Evolutionary conservation across 2,888 invertebrate species (phyloP), one percentile per base, ranked within the genome.

Genomic region (Drosophila birchii): DNA sequence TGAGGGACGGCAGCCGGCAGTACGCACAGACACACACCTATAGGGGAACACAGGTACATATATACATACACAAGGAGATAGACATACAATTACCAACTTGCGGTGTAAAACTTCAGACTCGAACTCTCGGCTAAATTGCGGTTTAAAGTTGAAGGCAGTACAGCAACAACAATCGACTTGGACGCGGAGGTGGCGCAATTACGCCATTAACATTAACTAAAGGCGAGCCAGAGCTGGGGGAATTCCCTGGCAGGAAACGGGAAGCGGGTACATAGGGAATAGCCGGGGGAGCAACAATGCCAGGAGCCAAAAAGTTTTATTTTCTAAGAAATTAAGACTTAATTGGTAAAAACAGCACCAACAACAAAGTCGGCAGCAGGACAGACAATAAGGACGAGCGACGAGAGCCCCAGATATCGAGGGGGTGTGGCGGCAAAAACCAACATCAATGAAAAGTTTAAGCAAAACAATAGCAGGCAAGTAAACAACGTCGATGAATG

Each of bases 261-360:
- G 6, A 16, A 34, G n/a, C 34, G 44, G 54, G 38, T 18, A 18
- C 29, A 16, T 5, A 2, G 44, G 36, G 62, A 39, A 67, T 45
- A 62, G 16, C 62, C 45, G 38, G 44, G 72, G 32, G 44, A 53
- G 75, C 73, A 88, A 86, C 88, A 88, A 88, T 84, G 88, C 87
- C 72, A 51, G 69, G 76, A 86, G 86, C 81, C 71, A 80, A 81
- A 86, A 86, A 86, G 88, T 88, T 86, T 84, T 86, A 88, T 86
- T 81, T 86, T 86, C 86, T 86, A 84, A 86, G 88, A 86, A 86
- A 86, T 86, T 86, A 86, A 86, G 86, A 86, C 86, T 86, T 86
- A 86, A 86, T 86, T 86, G 86, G 88, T 78, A 86, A 88, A 88
- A 88, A 76, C 80, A 82, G 72, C 87, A 86, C 70, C 78, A 85